A percentile compares a stretch with the other conserved stretches of the same genome.
Evolutionary conservation across 2,797 vertebrate species (phyloP).

Genomic region (Euthynnus affinis): DNA sequence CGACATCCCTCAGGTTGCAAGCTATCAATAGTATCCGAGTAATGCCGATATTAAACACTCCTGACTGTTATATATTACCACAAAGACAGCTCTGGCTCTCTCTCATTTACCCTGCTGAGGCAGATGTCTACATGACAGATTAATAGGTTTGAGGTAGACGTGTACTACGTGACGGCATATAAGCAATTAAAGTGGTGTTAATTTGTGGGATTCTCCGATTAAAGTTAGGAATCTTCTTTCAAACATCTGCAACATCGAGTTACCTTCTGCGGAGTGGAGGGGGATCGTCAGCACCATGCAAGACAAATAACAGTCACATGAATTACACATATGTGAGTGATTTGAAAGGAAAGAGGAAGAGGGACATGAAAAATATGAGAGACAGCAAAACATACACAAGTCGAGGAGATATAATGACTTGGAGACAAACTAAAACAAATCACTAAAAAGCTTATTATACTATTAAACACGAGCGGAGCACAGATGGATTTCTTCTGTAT

Average conservation of each 20-base stretch:
- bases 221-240: constrained; percentile 44
- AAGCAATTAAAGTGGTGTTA: constrained; percentile 59
- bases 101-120: constrained; percentile 66
- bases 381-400: constrained; percentile 90
- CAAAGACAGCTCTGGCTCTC: constrained; percentile 61
- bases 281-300: constrained; percentile 96
- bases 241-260: constrained; percentile 86
- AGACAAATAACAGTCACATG: constrained; percentile 94
- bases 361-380: constrained; percentile 88
- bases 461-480: constrained; percentile 49
- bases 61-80: constrained; percentile 55
- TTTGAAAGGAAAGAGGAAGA: constrained; percentile 95
- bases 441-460: constrained; percentile 60
- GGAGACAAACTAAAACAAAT: constrained; percentile 71
- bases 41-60: constrained; percentile 56
- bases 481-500: constrained; percentile 59
- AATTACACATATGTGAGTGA: constrained; percentile 94
- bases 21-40: constrained; percentile 47
- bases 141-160: constrained; percentile 49
- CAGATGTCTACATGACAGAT: constrained; percentile 66
- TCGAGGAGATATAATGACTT: constrained; percentile 86
- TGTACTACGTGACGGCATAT: constrained; percentile 55
- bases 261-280: constrained; percentile 96
- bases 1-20: constrained; percentile 40
- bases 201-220: constrained; percentile 67